Conservation (phyloP, 2,888 invertebrate genomes). For the Leucophenga maculata region DNA sequence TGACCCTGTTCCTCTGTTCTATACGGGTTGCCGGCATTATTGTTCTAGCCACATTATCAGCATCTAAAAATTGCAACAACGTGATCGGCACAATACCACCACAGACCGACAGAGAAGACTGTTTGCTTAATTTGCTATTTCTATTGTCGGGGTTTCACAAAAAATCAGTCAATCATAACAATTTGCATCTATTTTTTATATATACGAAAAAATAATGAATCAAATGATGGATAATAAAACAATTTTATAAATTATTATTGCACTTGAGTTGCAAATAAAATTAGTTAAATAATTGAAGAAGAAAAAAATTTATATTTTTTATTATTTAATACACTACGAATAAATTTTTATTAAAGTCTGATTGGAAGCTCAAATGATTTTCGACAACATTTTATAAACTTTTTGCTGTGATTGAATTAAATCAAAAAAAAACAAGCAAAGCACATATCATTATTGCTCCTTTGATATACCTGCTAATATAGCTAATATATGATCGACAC, state of each 20-base stretch:
- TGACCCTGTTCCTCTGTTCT: no score
- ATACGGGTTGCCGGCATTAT: background rate
- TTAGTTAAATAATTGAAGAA: no score
- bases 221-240: background rate
- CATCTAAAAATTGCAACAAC: slow-evolving; percentile 12
- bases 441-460: no score
- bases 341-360: no score
- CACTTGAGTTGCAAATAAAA: slow-evolving; percentile 3
- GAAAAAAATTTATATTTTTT: no score
- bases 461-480: no score
- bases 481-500: no score
- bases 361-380: no score
- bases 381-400: no score
- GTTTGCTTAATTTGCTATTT: background rate
- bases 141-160: background rate
- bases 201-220: background rate
- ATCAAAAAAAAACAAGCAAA: no score
- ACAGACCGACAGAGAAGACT: background rate
- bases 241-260: slow-evolving; percentile 4
- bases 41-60: background rate
- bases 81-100: slow-evolving; percentile 16
- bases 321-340: no score
- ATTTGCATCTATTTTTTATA: slow-evolving; percentile 26
- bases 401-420: no score
- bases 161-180: slow-evolving; percentile 25